Evolutionary conservation across 2,113 vertebrate genomes (phyloP).

Genomic region (Tenebrosternarchus preto): DNA sequence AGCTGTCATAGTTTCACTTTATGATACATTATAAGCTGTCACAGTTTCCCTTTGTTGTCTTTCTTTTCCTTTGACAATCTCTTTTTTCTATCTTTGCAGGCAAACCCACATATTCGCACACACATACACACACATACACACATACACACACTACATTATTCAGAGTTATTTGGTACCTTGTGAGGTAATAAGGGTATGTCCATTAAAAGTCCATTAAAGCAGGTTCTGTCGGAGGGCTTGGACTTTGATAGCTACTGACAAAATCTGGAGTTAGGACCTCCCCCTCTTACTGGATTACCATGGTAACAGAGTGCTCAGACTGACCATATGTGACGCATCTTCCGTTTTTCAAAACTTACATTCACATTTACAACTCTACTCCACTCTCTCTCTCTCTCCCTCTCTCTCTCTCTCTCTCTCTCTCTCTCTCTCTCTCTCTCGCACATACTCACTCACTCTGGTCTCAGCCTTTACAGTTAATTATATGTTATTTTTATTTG

Average conservation of each 20-base stretch:
- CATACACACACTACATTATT: neutral
- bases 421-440: neutral
- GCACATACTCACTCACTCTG: no score
- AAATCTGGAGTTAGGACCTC: conserved; percentile 37
- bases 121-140: neutral
- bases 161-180: neutral
- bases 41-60: no score
- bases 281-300: conserved; percentile 38
- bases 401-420: neutral
- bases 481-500: conserved; percentile 12
- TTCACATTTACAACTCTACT: no score
- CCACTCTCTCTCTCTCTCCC: neutral
- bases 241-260: conserved; percentile 44
- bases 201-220: conserved; percentile 37
- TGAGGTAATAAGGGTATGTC: conserved; percentile 18
- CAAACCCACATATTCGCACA: neutral
- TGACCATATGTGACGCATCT: conserved; percentile 7
- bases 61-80: no score
- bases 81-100: no score
- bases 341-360: conserved; percentile 1
- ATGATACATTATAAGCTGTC: no score
- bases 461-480: conserved; percentile 3
- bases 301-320: conserved; percentile 40
- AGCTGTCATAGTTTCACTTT: no score
- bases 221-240: conserved; percentile 27